Evolutionary conservation across 2,113 vertebrate genomes (phyloP).

Genomic region (Ondatra zibethicus): DNA sequence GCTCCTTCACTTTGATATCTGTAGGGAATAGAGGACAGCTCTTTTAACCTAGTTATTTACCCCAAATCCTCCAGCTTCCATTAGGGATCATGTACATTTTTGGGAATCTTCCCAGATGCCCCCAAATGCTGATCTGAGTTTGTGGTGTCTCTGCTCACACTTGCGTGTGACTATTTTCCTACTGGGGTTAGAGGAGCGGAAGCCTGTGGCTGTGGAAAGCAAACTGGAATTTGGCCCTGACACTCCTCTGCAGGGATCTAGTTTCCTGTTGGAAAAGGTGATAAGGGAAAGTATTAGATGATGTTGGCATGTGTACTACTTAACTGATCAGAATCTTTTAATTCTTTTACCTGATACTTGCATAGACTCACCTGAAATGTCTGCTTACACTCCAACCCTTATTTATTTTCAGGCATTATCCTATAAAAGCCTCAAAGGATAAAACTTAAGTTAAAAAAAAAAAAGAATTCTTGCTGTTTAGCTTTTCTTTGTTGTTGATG

Average conservation of each 20-base stretch:
- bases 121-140: neutral
- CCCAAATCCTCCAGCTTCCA: constrained; percentile 15
- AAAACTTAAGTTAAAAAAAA: neutral
- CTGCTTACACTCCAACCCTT: neutral
- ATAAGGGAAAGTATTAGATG: constrained; percentile 19
- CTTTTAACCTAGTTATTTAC: constrained; percentile 1
- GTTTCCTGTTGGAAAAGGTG: constrained; percentile 60
- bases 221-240: neutral
- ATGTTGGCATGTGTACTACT: neutral
- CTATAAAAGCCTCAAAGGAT: neutral
- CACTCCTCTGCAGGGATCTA: neutral
- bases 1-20: constrained; percentile 99
- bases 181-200: neutral
- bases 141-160: neutral
- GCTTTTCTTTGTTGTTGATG: neutral
- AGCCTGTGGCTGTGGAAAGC: neutral
- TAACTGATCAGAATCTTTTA: constrained; percentile 14
- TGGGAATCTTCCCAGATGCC: constrained; percentile 2
- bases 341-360: neutral
- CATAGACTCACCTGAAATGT: neutral
- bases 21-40: constrained; percentile 63
- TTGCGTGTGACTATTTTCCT: neutral
- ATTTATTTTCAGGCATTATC: neutral
- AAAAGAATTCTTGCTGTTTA: neutral
- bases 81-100: neutral